Evolutionary conservation across 1,140 invertebrate genomes (phyloP), one percentile per base, ranked within the genome.

Genomic region (Probaryconus sp.): DNA sequence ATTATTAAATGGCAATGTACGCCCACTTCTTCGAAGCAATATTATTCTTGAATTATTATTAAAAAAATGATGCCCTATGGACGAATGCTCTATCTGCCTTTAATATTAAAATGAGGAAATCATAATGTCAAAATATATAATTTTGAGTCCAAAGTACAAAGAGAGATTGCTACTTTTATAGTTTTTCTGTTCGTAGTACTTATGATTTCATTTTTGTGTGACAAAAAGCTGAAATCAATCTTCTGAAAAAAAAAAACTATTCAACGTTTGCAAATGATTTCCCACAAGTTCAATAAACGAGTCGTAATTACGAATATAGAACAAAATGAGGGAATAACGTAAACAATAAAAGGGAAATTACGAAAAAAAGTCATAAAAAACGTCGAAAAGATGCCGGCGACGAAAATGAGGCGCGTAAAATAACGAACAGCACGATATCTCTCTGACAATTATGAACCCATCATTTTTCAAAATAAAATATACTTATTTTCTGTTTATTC

Each of bases 1-100:
- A 64, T 51, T 64, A 53, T 64, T 64, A 64, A 43, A 51, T 37
- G 18, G 28, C 60, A 51, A 51, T 26, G 35, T 53, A 24, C 5
- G 35, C 24, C 17, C 31, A 18, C 16, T 21, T 16, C 47, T 2
- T 10, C n/a, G n/a, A n/a, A n/a, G n/a, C n/a, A n/a, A n/a, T n/a
- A n/a, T n/a, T n/a, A n/a, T n/a, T n/a, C n/a, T n/a, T n/a, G n/a
- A n/a, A n/a, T n/a, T n/a, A n/a, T n/a, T n/a, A n/a, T n/a, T n/a
- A n/a, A n/a, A n/a, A n/a, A n/a, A n/a, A n/a, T n/a, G n/a, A n/a
- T n/a, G n/a, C n/a, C n/a, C n/a, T n/a, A n/a, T n/a, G n/a, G n/a
- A n/a, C n/a, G n/a, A n/a, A n/a, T n/a, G n/a, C n/a, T n/a, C n/a
- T n/a, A n/a, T n/a, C n/a, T n/a, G n/a, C n/a, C n/a, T n/a, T n/a